These are phyloP conservation scores for Dendropsophus ebraccatus DNA, from an alignment of 2,113 vertebrate species.

Conservation along the genomic window DNA sequence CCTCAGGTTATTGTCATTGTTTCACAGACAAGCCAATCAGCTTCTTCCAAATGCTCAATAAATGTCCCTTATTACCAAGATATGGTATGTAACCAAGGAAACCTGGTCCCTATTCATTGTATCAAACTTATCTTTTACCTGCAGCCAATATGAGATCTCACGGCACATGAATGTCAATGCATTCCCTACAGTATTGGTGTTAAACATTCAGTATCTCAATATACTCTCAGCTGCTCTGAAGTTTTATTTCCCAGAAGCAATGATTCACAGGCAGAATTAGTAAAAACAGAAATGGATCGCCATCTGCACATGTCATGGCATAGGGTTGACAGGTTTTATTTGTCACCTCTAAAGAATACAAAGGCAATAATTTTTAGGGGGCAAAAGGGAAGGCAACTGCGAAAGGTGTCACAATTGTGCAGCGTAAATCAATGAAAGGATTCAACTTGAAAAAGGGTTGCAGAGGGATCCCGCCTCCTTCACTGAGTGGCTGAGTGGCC, in stretches of 20 bases:
- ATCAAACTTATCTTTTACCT: constrained; percentile 47
- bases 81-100: constrained; percentile 30
- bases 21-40: background rate
- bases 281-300: constrained; percentile 53
- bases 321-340: constrained; percentile 48
- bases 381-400: constrained; percentile 43
- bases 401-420: constrained; percentile 38
- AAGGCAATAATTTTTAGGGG: constrained; percentile 43
- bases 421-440: constrained; percentile 1
- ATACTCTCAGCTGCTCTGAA: constrained; percentile 21
- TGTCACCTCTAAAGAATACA: constrained; percentile 43
- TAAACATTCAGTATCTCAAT: constrained; percentile 42
- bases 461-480: too few species aligned
- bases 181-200: constrained; percentile 25
- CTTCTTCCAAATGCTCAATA: constrained; percentile 29
- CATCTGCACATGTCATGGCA: constrained; percentile 47
- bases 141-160: constrained; percentile 38
- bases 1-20: background rate
- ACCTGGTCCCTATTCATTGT: constrained; percentile 10
- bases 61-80: constrained; percentile 1
- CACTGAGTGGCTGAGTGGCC: too few species aligned
- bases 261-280: constrained; percentile 53
- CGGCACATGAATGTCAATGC: constrained; percentile 48
- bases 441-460: constrained; percentile 35
- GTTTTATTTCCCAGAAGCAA: constrained; percentile 54